Base-by-base conservation (phyloP, 2,888 invertebrate genomes). In the Choristoneura rosaceana region DNA sequence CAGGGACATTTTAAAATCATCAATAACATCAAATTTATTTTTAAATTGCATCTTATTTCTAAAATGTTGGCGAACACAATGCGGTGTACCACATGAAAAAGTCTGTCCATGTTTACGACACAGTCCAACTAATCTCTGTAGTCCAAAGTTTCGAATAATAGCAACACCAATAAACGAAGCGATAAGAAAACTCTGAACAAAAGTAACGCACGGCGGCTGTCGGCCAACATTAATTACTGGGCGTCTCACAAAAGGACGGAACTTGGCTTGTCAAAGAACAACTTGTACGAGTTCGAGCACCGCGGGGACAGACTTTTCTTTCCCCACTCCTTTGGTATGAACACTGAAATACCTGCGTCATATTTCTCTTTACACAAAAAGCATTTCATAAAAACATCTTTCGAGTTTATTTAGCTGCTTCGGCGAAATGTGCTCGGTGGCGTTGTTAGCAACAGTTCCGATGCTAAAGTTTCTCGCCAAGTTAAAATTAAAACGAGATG, bases 181-280 rank as follows among this genome's bases (percentile, higher is more conserved):
- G 83, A 85, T 84, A 87, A 86, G 85, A 84, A 86, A 88, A 85
- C 82, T 87, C 74, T 45, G 80, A 80, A 79, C 78, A 79, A 80
- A 84, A 82, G 83, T 78, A 71, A 71, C 74, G 73, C 71, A 71
- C 81, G 79, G 78, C 81, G 79, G 78, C 78, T 80, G 84, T 85
- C 84, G 83, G 78, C 83, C 85, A 84, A 89, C 90, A 89, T 91
- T 90, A 90, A 91, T 91, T 90, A 90, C 86, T 80, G 82, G 74
- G 77, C 78, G 76, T 75, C 76, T 81, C 82, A 85, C 86, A 85
- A 86, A 87, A 86, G 85, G 85, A 84, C 65, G 70, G 67, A 70
- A 76, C 70, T 85, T 81, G 80, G 81, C 82, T 84, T 83, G 86
- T 85, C 87, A 87, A 84, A 84, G 87, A 84, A 83, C 81, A 86